Conservation (phyloP, 2,113 vertebrate genomes). For the Pollachius pollachius region DNA sequence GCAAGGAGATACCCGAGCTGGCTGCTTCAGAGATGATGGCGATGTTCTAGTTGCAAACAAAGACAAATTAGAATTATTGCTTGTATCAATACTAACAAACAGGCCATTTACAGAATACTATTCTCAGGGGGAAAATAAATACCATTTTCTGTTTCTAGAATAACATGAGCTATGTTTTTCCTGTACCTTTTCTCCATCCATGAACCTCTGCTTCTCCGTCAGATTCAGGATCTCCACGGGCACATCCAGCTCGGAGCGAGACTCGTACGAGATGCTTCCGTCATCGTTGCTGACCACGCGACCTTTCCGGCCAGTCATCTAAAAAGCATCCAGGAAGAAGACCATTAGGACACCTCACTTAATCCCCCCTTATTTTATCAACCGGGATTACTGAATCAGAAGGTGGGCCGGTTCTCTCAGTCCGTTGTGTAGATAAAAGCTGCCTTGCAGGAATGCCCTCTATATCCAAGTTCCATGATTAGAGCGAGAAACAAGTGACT, state of each 20-base stretch:
- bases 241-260: conserved; percentile 93
- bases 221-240: conserved; percentile 97
- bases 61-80: background rate
- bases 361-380: background rate
- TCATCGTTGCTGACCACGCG: conserved; percentile 97
- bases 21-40: conserved; percentile 98
- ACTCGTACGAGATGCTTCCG: conserved; percentile 95
- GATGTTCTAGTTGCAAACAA: conserved; percentile 81
- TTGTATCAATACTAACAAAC: background rate
- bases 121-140: background rate
- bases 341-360: background rate
- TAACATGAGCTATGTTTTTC: too few species aligned
- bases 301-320: conserved; percentile 98
- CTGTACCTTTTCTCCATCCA: conserved; percentile 96
- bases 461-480: too few species aligned
- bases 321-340: background rate
- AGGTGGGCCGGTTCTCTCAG: too few species aligned
- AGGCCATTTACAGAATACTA: background rate
- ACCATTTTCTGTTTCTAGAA: too few species aligned
- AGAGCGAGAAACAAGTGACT: too few species aligned
- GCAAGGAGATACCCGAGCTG: conserved; percentile 96
- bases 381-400: too few species aligned
- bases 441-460: too few species aligned
- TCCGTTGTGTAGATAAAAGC: too few species aligned
- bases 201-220: conserved; percentile 96